Evolutionary conservation across 1,140 invertebrate species (phyloP), one percentile per base, ranked within the genome.

Genomic region (Planococcus citri): DNA sequence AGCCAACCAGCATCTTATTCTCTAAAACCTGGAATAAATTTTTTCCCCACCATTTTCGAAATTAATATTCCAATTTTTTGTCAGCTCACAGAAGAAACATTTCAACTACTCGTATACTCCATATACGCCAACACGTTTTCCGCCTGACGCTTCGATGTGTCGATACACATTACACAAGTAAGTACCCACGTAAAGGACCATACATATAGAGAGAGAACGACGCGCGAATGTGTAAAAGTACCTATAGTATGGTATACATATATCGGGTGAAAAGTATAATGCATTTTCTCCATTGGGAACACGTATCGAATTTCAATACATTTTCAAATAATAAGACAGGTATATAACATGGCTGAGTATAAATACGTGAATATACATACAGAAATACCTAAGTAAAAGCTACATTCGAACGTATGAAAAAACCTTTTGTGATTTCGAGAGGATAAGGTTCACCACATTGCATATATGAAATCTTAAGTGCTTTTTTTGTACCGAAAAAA

Each of bases 381-480:
- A 64, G 10, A 64, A 64, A 64, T 51, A 64, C 20, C 10, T 24
- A 25, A 64, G 60, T 64, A 64, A 64, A 64, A 64, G 60, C 60
- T 25, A 64, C 60, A 24, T 64, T 24, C 60, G 25, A 64, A 25
- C 10, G 60, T 64, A 64, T 17, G 60, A 64, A 64, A n/a, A 64
- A 64, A 64, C 60, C 60, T 64, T 64, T 64, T 64, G 60, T 64
- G 60, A 27, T 64, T 25, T 24, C 8, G 41, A 64, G 20, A 64
- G 60, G 60, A 64, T 64, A 64, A 64, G 60, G 25, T 64, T 64
- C 22, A 27, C 60, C 21, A 64, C 60, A 64, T 25, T 64, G 60
- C 60, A 64, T 64, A n/a, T n/a, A 64, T 64, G 60, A 64, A 64
- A 64, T 64, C 60, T 64, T 64, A 64, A 64, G 60, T 64, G 60